These are phyloP conservation scores for Scolanthus callimorphus DNA, from an alignment of 92 coral and sea anemone genomes.

Conservation along the genomic window DNA sequence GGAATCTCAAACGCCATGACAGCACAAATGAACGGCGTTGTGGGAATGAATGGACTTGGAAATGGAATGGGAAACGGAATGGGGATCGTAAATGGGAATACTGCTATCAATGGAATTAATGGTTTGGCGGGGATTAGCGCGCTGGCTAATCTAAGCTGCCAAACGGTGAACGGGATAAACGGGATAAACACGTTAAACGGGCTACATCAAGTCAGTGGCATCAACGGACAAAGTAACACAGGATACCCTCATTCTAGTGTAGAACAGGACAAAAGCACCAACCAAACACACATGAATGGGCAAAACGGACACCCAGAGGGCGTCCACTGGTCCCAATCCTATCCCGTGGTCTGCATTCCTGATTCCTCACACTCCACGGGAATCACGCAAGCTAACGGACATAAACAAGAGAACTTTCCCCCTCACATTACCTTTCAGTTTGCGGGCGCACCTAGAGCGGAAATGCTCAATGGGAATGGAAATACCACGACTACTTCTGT, in stretches of 20 bases:
- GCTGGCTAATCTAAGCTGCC: conserved; percentile 71
- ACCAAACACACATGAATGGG: conserved; percentile 58
- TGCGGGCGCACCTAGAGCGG: conserved; percentile 83
- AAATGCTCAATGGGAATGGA: conserved; percentile 60
- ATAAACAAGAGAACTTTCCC: conserved; percentile 60
- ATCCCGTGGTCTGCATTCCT: conserved; percentile 93
- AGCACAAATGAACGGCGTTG: conserved; percentile 66
- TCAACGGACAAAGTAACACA: conserved; percentile 72
- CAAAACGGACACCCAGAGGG: conserved; percentile 68
- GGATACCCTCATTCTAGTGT: conserved; percentile 55
- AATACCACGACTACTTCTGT: conserved; percentile 86
- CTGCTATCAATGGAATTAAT: conserved; percentile 61
- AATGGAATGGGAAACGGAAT: conserved; percentile 85
- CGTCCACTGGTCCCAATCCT: conserved; percentile 92
- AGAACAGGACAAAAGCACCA: conserved; percentile 69
- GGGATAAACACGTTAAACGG: conserved; percentile 87
- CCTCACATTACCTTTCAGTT: conserved; percentile 92
- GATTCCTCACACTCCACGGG: conserved; percentile 84
- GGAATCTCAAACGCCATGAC: conserved; percentile 72
- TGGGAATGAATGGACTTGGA: conserved; percentile 61
- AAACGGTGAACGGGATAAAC: conserved; percentile 66
- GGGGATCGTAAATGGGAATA: conserved; percentile 83
- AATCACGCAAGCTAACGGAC: conserved; percentile 70
- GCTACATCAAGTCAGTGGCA: conserved; percentile 41
- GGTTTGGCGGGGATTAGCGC: conserved; percentile 81